Evolutionary conservation across 2,113 vertebrate species (phyloP).

Genomic region (Psittacula cyanocephala): DNA sequence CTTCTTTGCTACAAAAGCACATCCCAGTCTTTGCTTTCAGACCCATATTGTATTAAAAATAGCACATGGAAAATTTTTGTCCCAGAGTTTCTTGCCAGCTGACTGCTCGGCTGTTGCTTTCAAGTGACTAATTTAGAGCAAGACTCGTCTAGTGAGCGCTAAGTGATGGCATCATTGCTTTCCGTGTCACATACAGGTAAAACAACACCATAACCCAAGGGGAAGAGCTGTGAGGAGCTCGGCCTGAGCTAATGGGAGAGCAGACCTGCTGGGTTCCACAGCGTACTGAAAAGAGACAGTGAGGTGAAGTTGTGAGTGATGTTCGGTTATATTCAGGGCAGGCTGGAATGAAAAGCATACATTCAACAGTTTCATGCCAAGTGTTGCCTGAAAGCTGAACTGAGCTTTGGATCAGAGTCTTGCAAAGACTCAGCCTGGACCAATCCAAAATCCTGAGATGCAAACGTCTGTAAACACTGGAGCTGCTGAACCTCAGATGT

Average conservation of each 20-base stretch:
- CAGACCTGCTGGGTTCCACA: not conserved
- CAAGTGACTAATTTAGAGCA: slow-evolving; percentile 26
- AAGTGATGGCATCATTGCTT: not conserved
- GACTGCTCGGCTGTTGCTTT: slow-evolving; percentile 5
- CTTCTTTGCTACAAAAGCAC: slow-evolving; percentile 20
- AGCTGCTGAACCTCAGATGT: not conserved
- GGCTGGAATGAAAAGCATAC: not conserved
- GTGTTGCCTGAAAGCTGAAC: not conserved
- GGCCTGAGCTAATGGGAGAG: fast-evolving
- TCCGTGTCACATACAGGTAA: not conserved
- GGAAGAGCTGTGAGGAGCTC: not conserved
- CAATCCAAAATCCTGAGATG: not conserved
- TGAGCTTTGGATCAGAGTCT: not conserved
- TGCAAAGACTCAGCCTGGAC: not conserved
- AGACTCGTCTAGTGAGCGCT: not conserved
- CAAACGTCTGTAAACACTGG: not conserved
- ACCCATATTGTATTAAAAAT: slow-evolving; percentile 51
- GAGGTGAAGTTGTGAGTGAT: not conserved
- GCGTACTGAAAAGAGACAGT: fast-evolving
- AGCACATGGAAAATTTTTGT: slow-evolving; percentile 68
- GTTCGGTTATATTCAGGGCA: not conserved
- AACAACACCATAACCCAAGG: not conserved
- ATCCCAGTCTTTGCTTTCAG: slow-evolving; percentile 46
- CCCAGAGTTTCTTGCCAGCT: slow-evolving; percentile 62
- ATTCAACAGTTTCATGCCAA: not conserved